Base-by-base conservation (phyloP, 2,113 vertebrate species). In the Apaloderma vittatum region DNA sequence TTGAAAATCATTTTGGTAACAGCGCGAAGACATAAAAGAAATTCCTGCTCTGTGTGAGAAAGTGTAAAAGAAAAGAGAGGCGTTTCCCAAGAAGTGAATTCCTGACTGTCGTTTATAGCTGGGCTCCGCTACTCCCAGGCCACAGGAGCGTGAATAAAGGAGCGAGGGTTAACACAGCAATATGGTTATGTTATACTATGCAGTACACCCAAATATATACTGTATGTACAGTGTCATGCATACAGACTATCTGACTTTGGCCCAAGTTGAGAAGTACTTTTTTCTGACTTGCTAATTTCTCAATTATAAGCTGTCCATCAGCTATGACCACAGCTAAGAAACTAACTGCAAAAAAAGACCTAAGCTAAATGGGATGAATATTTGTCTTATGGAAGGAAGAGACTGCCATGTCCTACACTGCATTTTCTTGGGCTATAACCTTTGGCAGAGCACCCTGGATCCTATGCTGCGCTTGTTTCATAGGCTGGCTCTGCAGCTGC, bases 121-220 rank as follows among this genome's bases (percentile, higher is more conserved):
- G 40, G 18, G 23, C 27, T 61, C 3, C 1, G 1, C 14, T 74
- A 16, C 20, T 63, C 5, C 20, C 14, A 0, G 0, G 54, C 12
- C 30, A 21, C 0, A 51, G 34, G 1, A 58, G 10, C 27, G 40
- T 24, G 51, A 62, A n/a, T 4, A 62, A 26, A 30, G 8, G 18
- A 61, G 7, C 49, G 55, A 8, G 7, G 19, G 10, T 65, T 59
- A 72, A 32, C 10, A 11, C 20, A 17, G n/a, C 24, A 46, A 20
- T 23, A 15, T 37, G 23, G 12, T 7, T 27, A 2, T 34, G 10
- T 55, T 54, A 45, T 23, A 37, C 21, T 23, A 3, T 26, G 18
- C 55, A 9, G 34, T 48, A 37, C 8, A 61, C 6, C 20, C 59
- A 37, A 84, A 71, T 14, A 15, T 29, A 57, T 9, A 27, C 18